Base-by-base conservation (phyloP, 2,113 vertebrate species). In the Grallaria varia region DNA sequence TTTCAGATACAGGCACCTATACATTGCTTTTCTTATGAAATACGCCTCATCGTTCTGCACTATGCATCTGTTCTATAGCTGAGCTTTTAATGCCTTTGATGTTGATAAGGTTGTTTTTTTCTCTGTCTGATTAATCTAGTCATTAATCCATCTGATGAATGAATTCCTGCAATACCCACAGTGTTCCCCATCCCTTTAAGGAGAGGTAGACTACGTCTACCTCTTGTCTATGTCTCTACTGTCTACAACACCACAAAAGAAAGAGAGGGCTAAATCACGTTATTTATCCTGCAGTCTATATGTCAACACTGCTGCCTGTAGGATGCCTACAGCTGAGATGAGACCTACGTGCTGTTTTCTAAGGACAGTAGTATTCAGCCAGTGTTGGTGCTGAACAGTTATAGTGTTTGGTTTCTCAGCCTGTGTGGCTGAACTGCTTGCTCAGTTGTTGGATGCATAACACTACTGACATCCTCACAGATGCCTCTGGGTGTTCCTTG, bases 371-470 rank as follows among this genome's bases (percentile, higher is more conserved):
- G 0, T 17, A 35, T 59, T 68, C 53, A 75, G 27, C n/a, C 21
- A 45, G 33, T 55, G 31, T n/a, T 35, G 62, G 21, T 1, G 0
- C 3, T 3, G 40, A 78, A 17, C 0, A 4, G n/a, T 35, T 63
- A 8, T 14, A 35, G 8, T 13, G 9, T 68, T 73, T 79, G 44
- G 7, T 17, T 27, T 85, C 56, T 85, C 67, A 56, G 44, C 23
- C n/a, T 31, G 55, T 44, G 14, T 35, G 44, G 39, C 58, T 56
- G 58, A 72, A 49, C 18, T 53, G 4, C 49, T 72, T 82, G 47
- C 30, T 62, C 45, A 40, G 40, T 73, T 83, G 22, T 45, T 39
- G 28, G 40, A 42, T 71, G 14, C 5, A 3, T n/a, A 74, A n/a
- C 40, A 25, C 27, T 62, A 1, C 0, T 82, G 44, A 52, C 10